Base-by-base conservation (phyloP, 1,140 invertebrate species). In the Argopecten irradians region DNA sequence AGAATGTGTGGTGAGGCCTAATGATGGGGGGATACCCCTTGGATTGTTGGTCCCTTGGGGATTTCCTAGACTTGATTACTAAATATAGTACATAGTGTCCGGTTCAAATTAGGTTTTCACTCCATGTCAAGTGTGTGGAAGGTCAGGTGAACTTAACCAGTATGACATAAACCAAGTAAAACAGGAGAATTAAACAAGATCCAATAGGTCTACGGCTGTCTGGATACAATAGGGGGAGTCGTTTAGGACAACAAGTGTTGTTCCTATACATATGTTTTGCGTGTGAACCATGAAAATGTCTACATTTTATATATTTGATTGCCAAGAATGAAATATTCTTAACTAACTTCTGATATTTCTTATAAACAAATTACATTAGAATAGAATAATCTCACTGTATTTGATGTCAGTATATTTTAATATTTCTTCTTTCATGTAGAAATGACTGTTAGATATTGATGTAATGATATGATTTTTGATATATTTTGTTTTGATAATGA, bases 1-100 rank as follows among this genome's bases (percentile, higher is more conserved):
- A 71, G 55, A 71, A 71, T 71, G 55, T 71, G 55, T 71, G 55
- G 55, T 28, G 55, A 71, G 55, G 22, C 55, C 55, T 71, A 71
- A 71, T 71, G 55, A 71, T 71, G 55, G n/a, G n/a, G 13, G 3
- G 22, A 71, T 22, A 11, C 55, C 55, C 55, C 55, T 71, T n/a
- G 22, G n/a, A 71, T 71, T 71, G 55, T 71, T 8, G n/a, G 55
- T 11, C 55, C 55, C 55, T 28, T 5, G 55, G 55, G 55, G 22
- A n/a, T 71, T 5, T 5, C 55, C 55, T 28, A 71, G 55, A 71
- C 55, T 71, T 71, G 55, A 71, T 71, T 71, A n/a, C 55, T 71
- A 71, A 28, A 71, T 71, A 71, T 71, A 71, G 55, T 28, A 71
- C 55, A 28, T 7, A 71, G 1, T 71, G 55, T 71, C 55, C 55